Conservation (phyloP, 2,113 vertebrate species). For the Chionodraco myersi region DNA sequence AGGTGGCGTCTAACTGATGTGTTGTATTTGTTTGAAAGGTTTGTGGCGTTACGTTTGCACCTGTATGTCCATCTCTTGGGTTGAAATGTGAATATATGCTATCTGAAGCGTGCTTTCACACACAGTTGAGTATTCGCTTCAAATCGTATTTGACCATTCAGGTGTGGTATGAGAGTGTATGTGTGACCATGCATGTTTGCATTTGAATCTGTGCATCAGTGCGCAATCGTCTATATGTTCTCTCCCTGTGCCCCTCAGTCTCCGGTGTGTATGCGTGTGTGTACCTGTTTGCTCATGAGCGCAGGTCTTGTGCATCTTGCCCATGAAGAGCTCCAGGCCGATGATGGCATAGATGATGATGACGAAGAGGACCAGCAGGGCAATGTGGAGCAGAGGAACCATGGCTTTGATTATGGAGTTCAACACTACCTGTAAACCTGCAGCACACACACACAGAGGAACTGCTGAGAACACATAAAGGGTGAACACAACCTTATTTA, state of each 20-base stretch:
- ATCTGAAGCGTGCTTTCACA: slow-evolving; percentile 17
- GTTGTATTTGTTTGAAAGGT: slow-evolving; percentile 6
- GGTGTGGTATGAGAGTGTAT: not conserved
- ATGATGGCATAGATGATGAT: slow-evolving; percentile 99
- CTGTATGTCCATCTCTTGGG: slow-evolving; percentile 6
- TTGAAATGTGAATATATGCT: not conserved
- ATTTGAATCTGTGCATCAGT: slow-evolving; percentile 32
- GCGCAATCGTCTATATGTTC: not conserved
- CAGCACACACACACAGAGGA: slow-evolving; percentile 17
- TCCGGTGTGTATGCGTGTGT: not conserved
- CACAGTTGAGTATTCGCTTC: slow-evolving; percentile 24
- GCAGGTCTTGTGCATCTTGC: slow-evolving; percentile 99
- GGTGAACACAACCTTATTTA: not conserved
- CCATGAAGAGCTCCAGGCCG: slow-evolving; percentile 98
- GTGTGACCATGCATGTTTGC: slow-evolving; percentile 30
- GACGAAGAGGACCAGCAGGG: slow-evolving; percentile 97
- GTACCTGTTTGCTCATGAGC: slow-evolving; percentile 85
- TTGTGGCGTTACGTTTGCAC: not conserved
- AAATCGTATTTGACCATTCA: slow-evolving; percentile 9
- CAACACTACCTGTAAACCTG: slow-evolving; percentile 99
- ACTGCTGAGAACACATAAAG: not conserved
- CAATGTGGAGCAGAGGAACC: slow-evolving; percentile 98
- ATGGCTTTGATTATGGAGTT: slow-evolving; percentile 99
- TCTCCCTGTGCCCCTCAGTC: not conserved
- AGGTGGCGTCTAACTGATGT: slow-evolving; percentile 2